Percentiles rank a stretch among this genome's conserved stretches.
Evolutionary conservation across 2,797 vertebrate genomes (phyloP).

Genomic region (Clangula hyemalis): DNA sequence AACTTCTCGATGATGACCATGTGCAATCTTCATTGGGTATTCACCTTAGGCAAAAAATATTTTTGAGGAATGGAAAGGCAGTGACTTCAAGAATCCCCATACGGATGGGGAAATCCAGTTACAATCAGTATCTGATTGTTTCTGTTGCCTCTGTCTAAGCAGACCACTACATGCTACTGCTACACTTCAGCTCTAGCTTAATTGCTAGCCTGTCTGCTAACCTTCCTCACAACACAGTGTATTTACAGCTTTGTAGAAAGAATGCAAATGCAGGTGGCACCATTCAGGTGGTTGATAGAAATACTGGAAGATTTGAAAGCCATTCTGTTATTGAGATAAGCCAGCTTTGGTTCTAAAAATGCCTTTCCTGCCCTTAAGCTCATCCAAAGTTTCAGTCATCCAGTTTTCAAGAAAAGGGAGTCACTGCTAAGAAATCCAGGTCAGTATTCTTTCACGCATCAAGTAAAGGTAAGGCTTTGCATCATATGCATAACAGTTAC

Average conservation of each 20-base stretch:
- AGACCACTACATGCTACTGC: neutral
- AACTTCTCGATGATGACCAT: neutral
- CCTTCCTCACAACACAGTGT: neutral
- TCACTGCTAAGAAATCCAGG: neutral
- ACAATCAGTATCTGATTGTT: neutral
- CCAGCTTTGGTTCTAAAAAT: neutral
- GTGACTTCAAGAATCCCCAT: neutral
- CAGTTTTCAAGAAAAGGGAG: neutral
- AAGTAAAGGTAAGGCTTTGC: neutral
- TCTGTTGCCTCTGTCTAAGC: neutral
- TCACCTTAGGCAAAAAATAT: neutral
- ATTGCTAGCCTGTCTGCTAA: neutral
- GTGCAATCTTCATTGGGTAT: neutral
- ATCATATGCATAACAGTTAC: neutral
- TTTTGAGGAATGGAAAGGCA: neutral
- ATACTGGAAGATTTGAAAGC: neutral
- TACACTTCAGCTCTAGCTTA: neutral
- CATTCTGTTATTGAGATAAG: neutral
- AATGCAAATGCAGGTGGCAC: neutral
- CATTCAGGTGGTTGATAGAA: neutral
- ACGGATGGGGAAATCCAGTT: neutral
- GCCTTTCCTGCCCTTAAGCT: neutral
- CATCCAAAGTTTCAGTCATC: fast-evolving
- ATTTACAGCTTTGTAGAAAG: neutral
- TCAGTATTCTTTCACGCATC: neutral